Conservation (phyloP, 2,797 vertebrate species). For the Varecia variegata region DNA sequence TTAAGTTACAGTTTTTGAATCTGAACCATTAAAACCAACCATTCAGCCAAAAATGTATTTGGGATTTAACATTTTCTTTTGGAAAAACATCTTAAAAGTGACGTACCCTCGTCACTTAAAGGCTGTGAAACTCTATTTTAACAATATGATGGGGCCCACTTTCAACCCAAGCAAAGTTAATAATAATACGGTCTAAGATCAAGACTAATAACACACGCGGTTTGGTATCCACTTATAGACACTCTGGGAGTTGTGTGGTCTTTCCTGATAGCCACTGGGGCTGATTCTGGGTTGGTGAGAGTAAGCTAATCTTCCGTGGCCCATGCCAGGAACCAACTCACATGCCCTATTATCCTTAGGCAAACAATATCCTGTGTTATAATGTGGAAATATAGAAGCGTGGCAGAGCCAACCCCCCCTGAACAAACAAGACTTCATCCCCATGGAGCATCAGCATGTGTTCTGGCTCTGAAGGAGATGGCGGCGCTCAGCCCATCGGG, state of each 20-base stretch:
- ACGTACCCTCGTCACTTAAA: conserved; percentile 33
- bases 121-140: conserved; percentile 66
- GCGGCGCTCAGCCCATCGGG: background rate
- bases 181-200: conserved; percentile 46
- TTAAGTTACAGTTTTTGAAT: conserved; percentile 63
- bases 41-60: conserved; percentile 69
- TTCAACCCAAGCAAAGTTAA: conserved; percentile 57
- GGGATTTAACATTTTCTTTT: conserved; percentile 68
- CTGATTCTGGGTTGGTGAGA: conserved; percentile 51
- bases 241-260: conserved; percentile 70
- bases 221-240: conserved; percentile 69
- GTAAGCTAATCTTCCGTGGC: conserved; percentile 65
- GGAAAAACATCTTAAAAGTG: conserved; percentile 65
- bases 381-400: conserved; percentile 58
- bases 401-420: conserved; percentile 37
- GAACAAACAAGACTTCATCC: conserved; percentile 50
- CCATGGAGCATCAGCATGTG: background rate
- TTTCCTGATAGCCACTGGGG: conserved; percentile 58
- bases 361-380: conserved; percentile 64
- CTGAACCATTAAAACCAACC: conserved; percentile 72
- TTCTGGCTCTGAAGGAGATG: conserved; percentile 20
- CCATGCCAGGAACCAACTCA: conserved; percentile 63
- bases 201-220: conserved; percentile 65
- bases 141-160: conserved; percentile 63
- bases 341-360: conserved; percentile 62